Conservation (phyloP, 2,888 invertebrate genomes). For the Pseudococcus viburni region DNA sequence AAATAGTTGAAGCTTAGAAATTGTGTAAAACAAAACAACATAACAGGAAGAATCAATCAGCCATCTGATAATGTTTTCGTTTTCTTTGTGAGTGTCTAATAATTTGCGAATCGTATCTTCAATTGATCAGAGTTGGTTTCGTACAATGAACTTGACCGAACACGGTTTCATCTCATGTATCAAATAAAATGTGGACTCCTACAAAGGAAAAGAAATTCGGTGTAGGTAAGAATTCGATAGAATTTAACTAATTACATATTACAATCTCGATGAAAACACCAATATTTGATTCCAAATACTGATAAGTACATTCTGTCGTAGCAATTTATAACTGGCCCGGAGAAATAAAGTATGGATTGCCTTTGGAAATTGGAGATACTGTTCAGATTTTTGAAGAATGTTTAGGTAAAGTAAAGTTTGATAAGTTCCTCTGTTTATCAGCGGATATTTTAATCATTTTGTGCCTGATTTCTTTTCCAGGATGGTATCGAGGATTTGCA, state of each 20-base stretch:
- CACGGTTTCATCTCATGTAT: conserved; percentile 20
- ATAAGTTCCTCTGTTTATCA: not conserved
- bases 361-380: conserved; percentile 92
- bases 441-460: not conserved
- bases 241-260: not conserved
- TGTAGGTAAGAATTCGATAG: conserved; percentile 68
- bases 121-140: not conserved
- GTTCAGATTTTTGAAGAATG: conserved; percentile 94
- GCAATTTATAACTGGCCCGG: conserved; percentile 94
- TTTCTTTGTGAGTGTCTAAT: not conserved
- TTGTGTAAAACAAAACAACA: conserved; percentile 37
- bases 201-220: conserved; percentile 81
- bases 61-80: conserved; percentile 28
- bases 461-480: conserved; percentile 72
- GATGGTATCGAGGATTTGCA: conserved; percentile 91
- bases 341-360: conserved; percentile 83
- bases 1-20: not conserved
- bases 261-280: not conserved
- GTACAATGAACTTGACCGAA: conserved; percentile 27
- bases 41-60: conserved; percentile 62
- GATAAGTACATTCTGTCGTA: conserved; percentile 73
- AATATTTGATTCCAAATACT: not conserved
- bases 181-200: conserved; percentile 79
- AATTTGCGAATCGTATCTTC: conserved; percentile 44
- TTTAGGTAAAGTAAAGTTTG: conserved; percentile 75